Evolutionary conservation across 2,888 invertebrate genomes (phyloP), one percentile per base, ranked within the genome.

Genomic region (Torymus auratus): DNA sequence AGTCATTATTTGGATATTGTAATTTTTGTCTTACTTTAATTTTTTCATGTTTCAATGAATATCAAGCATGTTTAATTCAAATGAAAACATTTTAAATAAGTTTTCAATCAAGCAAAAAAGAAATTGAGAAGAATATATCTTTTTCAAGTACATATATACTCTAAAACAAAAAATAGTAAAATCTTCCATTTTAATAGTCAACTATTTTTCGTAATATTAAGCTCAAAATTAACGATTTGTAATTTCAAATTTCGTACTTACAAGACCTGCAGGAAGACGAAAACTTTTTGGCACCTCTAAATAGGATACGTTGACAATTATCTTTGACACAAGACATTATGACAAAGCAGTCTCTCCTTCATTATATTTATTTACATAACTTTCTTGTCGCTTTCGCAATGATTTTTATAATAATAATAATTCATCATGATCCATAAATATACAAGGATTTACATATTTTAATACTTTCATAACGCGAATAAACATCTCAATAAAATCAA

Each of bases 401-500:
- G 41, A 41, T 41, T 41, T 41, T 41, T 41, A 60, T 14, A 15
- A 50, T 55, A 55, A 50, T 55, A 55, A 50, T 56, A 61, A 53
- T 79, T 68, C 55, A 41, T 52, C n/a, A 52, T 69, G 70, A 76
- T 76, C 20, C 41, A 71, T 58, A 72, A 80, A 80, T 41, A 58
- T 72, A 50, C 68, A 76, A 76, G 3, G 13, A 62, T n/a, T 72
- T 5, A 41, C 41, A 67, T 20, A 50, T 62, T 15, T 70, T 50
- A 55, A 80, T 80, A 72, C 41, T 73, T 81, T 75, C 64, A 64
- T 82, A 86, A 85, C 84, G 82, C 64, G 78, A 80, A 85, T 86
- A 85, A 85, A 85, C 82, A 83, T 86, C 69, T 85, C 69, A 82
- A 86, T 86, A 84, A 86, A 85, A 83, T 84, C 72, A 85, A 84